Conservation (phyloP, 1,140 invertebrate genomes). For the Mizuhopecten yessoensis region DNA sequence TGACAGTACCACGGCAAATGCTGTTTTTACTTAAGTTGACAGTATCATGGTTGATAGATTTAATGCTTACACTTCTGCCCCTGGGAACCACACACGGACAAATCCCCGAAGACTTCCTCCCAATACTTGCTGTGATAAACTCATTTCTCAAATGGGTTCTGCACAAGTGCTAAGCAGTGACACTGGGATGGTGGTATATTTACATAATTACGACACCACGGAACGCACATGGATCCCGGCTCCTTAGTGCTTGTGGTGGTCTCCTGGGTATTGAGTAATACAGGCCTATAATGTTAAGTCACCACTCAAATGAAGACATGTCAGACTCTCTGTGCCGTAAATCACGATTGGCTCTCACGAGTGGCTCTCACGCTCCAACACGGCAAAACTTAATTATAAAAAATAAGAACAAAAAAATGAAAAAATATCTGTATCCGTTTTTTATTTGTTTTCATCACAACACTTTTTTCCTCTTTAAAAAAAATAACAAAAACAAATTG, state of each 20-base stretch:
- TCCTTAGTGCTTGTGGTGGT: not conserved
- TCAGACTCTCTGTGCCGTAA: not conserved
- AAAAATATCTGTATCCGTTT: not conserved
- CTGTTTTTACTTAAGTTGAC: not conserved
- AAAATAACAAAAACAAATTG: constrained; percentile 24
- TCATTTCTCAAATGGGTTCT: constrained; percentile 4
- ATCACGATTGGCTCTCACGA: constrained; percentile 11
- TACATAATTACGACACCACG: constrained; percentile 17
- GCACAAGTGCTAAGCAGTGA: constrained; percentile 14
- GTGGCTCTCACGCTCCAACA: not conserved
- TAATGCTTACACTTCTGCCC: not conserved
- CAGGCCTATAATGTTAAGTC: constrained; percentile 2
- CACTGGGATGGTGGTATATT: not conserved
- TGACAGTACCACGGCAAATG: no score
- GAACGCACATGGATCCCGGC: not conserved
- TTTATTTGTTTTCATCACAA: constrained; percentile 35
- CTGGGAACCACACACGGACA: not conserved
- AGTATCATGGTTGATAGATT: not conserved
- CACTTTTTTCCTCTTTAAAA: not conserved
- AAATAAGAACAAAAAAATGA: not conserved
- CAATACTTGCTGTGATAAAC: not conserved
- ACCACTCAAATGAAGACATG: constrained; percentile 24
- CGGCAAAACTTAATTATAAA: not conserved
- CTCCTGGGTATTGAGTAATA: constrained; percentile 26
- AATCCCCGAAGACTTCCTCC: not conserved